Conservation (phyloP, 1,140 invertebrate genomes). For the Cyclina sinensis region DNA sequence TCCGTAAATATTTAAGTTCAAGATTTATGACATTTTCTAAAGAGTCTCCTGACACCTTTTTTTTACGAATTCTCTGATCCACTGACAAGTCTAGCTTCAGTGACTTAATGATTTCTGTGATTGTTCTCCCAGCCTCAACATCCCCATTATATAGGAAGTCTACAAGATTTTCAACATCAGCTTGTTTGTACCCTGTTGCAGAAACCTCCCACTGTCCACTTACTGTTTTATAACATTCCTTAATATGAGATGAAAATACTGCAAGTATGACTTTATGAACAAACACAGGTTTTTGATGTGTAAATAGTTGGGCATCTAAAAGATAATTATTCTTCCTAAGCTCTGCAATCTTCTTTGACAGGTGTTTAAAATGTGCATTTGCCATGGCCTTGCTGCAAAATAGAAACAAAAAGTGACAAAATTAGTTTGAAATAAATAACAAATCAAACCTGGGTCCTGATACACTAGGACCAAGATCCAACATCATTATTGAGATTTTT, state of each 20-base stretch:
- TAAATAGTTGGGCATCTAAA: slow-evolving; percentile 15
- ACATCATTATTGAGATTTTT: too few relatives aligned
- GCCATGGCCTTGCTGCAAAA: slow-evolving; percentile 14
- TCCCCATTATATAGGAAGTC: slow-evolving; percentile 56
- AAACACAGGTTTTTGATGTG: neutral
- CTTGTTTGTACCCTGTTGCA: neutral
- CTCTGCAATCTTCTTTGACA: slow-evolving; percentile 26
- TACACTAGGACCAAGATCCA: too few relatives aligned
- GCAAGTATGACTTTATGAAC: slow-evolving; percentile 45
- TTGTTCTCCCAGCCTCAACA: neutral
- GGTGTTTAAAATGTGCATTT: slow-evolving; percentile 36
- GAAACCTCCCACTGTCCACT: neutral
- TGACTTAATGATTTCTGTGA: slow-evolving; percentile 37
- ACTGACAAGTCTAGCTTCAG: slow-evolving; percentile 54
- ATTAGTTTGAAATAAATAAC: too few relatives aligned
- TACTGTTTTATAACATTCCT: neutral
- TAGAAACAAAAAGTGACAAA: too few relatives aligned
- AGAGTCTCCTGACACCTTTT: slow-evolving; percentile 47
- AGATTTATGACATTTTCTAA: slow-evolving; percentile 14
- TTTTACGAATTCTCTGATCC: slow-evolving; percentile 45
- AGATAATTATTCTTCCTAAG: slow-evolving; percentile 1
- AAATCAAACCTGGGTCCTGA: too few relatives aligned
- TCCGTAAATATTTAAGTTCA: slow-evolving; percentile 52
- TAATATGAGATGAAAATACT: slow-evolving; percentile 29
- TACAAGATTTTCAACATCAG: slow-evolving; percentile 37